These are phyloP conservation scores for Macrobrachium rosenbergii DNA, from an alignment of 1,140 invertebrate species.

Conservation along the genomic window DNA sequence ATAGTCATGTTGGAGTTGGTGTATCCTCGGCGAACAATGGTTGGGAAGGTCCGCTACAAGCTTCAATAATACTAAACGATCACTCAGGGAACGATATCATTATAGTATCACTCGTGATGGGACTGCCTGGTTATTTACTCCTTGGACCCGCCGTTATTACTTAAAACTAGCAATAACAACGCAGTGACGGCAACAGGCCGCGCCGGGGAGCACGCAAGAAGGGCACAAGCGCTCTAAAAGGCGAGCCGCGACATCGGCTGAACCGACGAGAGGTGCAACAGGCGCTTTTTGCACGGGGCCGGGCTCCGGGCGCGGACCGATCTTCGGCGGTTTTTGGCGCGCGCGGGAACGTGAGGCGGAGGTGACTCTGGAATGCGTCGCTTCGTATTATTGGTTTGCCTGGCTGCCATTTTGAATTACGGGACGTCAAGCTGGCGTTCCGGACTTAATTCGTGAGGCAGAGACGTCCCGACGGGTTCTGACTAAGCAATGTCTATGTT, in stretches of 20 bases:
- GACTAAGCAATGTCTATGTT: too few relatives aligned
- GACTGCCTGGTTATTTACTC: constrained; percentile 21
- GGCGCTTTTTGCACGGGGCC: not conserved
- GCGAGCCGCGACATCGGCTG: constrained; percentile 3
- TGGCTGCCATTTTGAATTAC: constrained; percentile 49
- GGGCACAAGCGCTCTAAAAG: not conserved
- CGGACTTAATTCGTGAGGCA: constrained; percentile 34
- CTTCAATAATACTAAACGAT: constrained; percentile 49
- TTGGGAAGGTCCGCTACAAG: constrained; percentile 3
- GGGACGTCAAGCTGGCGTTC: constrained; percentile 13
- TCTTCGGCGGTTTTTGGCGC: not conserved
- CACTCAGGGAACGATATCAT: constrained; percentile 53
- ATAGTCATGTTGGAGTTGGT: constrained; percentile 41
- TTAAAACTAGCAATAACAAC: constrained; percentile 22
- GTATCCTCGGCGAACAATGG: constrained; percentile 50
- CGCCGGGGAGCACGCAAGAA: not conserved
- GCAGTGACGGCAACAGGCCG: not conserved
- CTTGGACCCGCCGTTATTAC: constrained; percentile 16
- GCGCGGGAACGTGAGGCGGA: not conserved
- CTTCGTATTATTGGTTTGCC: constrained; percentile 20
- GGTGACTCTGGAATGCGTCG: constrained; percentile 21
- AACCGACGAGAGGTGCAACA: constrained; percentile 17
- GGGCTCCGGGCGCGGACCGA: not conserved
- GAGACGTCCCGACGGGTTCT: not conserved
- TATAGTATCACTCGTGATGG: constrained; percentile 34